These are phyloP conservation scores for Oreocharis arfaki DNA, from an alignment of 2,113 vertebrate species.

Conservation along the genomic window DNA sequence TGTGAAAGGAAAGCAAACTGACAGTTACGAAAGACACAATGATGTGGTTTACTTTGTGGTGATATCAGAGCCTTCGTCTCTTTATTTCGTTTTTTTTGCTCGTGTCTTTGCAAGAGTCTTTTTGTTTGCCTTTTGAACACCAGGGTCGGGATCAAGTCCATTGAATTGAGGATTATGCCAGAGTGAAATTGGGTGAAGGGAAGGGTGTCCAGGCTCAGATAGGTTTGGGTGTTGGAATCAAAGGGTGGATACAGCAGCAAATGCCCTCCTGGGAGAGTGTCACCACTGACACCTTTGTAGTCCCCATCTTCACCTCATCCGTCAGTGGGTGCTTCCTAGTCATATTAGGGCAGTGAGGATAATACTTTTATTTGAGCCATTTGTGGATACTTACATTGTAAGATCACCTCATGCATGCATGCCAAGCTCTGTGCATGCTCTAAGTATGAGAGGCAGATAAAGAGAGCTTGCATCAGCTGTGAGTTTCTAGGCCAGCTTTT, in stretches of 20 bases:
- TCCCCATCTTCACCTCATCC: neutral
- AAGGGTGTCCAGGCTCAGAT: neutral
- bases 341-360: neutral
- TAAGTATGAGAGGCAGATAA: neutral
- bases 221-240: neutral
- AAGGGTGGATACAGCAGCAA: neutral
- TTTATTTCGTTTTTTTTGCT: neutral
- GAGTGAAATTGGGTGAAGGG: neutral
- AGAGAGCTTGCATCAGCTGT: neutral
- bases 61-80: neutral
- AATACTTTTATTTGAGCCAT: neutral
- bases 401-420: neutral
- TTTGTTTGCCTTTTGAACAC: neutral
- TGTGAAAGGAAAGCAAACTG: neutral
- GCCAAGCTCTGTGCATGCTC: neutral
- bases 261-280: neutral
- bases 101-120: neutral
- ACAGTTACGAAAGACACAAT: neutral
- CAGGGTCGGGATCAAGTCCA: rapidly evolving
- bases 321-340: neutral
- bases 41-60: neutral
- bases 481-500: neutral
- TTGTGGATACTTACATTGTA: neutral
- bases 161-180: neutral
- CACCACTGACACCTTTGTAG: neutral